These are phyloP conservation scores for Drosophila histrio DNA, from an alignment of 2,888 invertebrate genomes.

Conservation along the genomic window DNA sequence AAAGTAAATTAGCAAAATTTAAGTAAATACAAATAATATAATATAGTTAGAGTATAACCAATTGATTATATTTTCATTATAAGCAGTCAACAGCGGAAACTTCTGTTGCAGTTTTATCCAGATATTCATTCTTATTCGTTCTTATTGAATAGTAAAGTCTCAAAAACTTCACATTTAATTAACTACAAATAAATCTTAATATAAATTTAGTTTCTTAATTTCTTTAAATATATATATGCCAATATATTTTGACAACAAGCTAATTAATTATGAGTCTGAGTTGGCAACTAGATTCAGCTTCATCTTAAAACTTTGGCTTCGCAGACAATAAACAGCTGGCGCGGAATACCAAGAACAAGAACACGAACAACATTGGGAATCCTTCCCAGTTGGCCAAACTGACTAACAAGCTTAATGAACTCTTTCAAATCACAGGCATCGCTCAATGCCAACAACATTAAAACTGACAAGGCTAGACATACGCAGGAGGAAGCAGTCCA, in stretches of 20 bases:
- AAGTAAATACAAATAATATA: too few species aligned
- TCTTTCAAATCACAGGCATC: slow-evolving; percentile 78
- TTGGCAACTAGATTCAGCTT: neutral
- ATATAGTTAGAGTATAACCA: neutral
- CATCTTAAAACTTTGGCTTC: neutral
- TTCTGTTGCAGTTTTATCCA: too few species aligned
- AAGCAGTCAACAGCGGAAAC: neutral
- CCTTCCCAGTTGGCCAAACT: slow-evolving; percentile 40
- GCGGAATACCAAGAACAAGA: slow-evolving; percentile 7
- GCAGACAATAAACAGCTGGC: slow-evolving; percentile 23
- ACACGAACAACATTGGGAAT: neutral
- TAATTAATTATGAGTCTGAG: neutral
- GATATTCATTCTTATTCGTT: too few species aligned
- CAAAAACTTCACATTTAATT: too few species aligned
- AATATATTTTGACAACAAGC: neutral
- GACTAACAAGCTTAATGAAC: slow-evolving; percentile 76
- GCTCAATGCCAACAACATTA: slow-evolving; percentile 78
- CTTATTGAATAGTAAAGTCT: too few species aligned
- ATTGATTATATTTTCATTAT: neutral
- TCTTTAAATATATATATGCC: neutral
- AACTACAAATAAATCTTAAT: neutral
- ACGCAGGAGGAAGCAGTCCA: slow-evolving; percentile 14
- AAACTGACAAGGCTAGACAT: slow-evolving; percentile 69
- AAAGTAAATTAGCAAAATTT: slow-evolving; percentile 4
- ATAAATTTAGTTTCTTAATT: neutral